phyloP scores from a whole-genome alignment of 2,888 invertebrate species.

The Andrena chrysosceles region DNA sequence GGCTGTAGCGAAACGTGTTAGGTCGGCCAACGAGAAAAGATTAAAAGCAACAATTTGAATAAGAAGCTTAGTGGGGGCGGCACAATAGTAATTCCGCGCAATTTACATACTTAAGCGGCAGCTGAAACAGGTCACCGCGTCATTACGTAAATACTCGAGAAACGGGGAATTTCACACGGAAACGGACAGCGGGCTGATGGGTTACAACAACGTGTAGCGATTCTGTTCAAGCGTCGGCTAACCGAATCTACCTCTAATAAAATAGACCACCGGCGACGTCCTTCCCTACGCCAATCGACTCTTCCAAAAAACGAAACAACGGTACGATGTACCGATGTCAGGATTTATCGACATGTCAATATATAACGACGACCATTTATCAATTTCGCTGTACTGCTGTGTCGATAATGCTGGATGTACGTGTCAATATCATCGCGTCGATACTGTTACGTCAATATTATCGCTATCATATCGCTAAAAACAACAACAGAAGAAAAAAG shows the following conservation, averaged over 20 bases:
- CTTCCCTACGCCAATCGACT: no score
- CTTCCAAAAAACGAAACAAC: no score
- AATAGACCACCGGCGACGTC: background rate
- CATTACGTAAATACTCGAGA: slow-evolving; percentile 57
- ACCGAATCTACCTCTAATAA: slow-evolving; percentile 2
- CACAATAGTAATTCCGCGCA: slow-evolving; percentile 57
- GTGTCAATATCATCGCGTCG: no score
- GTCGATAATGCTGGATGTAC: no score
- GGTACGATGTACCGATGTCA: no score
- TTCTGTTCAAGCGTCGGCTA: slow-evolving; percentile 15
- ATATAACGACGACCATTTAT: no score
- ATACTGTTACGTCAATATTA: no score
- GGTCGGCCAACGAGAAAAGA: slow-evolving; percentile 47
- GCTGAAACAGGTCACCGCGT: slow-evolving; percentile 58
- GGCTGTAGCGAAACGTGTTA: slow-evolving; percentile 26
- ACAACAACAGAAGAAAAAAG: no score
- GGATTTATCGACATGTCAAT: no score
- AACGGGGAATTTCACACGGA: slow-evolving; percentile 49
- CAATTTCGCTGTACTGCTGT: no score
- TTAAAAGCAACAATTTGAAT: slow-evolving; percentile 56
- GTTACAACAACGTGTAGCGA: background rate
- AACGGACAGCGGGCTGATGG: slow-evolving; percentile 20
- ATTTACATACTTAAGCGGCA: slow-evolving; percentile 55
- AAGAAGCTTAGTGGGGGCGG: slow-evolving; percentile 49
- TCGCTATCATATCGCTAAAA: no score